These are phyloP conservation scores for Rhynchotus rufescens DNA, from an alignment of 2,797 vertebrate species.

Conservation along the genomic window DNA sequence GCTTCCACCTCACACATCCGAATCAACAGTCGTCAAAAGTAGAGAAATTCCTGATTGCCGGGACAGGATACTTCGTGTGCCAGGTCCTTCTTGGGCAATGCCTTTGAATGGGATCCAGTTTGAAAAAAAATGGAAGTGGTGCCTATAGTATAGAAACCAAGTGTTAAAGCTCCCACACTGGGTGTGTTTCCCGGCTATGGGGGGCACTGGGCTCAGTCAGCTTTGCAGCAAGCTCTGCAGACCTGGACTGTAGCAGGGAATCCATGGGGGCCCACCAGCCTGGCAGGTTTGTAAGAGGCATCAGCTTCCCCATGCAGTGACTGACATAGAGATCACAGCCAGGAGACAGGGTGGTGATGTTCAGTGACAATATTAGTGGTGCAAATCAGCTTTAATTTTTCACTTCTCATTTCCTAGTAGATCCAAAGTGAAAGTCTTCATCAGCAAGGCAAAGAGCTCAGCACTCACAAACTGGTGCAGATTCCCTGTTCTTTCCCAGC, in stretches of 20 bases:
- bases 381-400: constrained; percentile 79
- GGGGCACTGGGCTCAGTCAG: background rate
- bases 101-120: background rate
- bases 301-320: constrained; percentile 25
- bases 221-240: background rate
- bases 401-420: constrained; percentile 65
- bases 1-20: background rate
- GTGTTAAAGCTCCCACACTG: background rate
- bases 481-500: background rate
- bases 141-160: background rate
- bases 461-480: rapidly evolving
- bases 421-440: constrained; percentile 50
- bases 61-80: background rate
- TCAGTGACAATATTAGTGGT: constrained; percentile 64
- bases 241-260: background rate
- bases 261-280: background rate
- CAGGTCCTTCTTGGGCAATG: background rate
- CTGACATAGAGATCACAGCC: constrained; percentile 44
- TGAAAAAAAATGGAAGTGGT: background rate
- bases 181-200: background rate
- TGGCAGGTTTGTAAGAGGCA: constrained; percentile 23
- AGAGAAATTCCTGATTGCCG: background rate
- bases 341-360: constrained; percentile 47
- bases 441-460: constrained; percentile 71
- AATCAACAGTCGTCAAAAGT: rapidly evolving